Evolutionary conservation across 30 jellyfish, hydroid and myxozoan species (phyloP), one percentile per base, ranked within the genome.

Genomic region (Morbakka virulenta): DNA sequence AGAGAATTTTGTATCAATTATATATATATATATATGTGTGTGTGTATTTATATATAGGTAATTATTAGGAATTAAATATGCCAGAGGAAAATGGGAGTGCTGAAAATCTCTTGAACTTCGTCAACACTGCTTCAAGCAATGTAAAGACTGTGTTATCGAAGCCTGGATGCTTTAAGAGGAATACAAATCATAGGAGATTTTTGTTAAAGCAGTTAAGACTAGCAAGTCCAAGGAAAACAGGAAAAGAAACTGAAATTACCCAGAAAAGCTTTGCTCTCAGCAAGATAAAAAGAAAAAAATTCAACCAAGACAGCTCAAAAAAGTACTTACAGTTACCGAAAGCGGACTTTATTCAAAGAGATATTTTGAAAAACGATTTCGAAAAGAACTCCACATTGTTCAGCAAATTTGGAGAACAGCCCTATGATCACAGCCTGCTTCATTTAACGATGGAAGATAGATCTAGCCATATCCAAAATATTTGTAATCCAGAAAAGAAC

Each of bases 121-220:
- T 93, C 66, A 93, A 93, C 79, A 86, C 82, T 25, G 99, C 99
- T 32, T 84, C 96, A 20, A 70, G 96, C 67, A 80, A 87, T 52
- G 99, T 93, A 17, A 87, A 93, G 34, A 81, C 91, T 26, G 99
- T 86, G 0, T 85, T 93, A 21, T 33, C 97, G 35, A 87, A 82
- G 67, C 99, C 96, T 0, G 95, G 99, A 27, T 86, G 99, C 68
- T 93, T 93, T 77, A 93, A 93, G 33, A 80, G 99, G 17, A 93
- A 93, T 34, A 93, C 99, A 25, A 93, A 93, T 74, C 99, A 93
- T 63, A 77, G 99, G 41, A 52, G 99, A 50, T 93, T 93, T 63
- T 34, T 93, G 34, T 96, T 86, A 48, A 93, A 93, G 50, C 99
- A 93, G 24, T 81, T 93, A 14, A 83, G 64, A 34, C 83, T 83